phyloP scores from a whole-genome alignment of 2,888 invertebrate species.

The Idaea biselata region DNA sequence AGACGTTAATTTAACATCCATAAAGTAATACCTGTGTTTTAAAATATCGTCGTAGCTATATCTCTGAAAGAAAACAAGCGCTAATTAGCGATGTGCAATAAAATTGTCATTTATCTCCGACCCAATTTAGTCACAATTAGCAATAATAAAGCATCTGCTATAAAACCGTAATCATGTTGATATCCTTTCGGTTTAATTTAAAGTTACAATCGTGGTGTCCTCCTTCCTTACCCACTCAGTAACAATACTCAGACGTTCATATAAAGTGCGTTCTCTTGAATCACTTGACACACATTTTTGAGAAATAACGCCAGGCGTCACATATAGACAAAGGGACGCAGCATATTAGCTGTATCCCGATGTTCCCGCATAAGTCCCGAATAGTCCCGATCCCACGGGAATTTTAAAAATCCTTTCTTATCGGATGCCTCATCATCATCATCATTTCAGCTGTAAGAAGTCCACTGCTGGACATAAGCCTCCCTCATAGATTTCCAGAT shows the following conservation, averaged over 20 bases:
- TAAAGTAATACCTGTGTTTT: neutral
- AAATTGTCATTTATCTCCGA: conserved; percentile 37
- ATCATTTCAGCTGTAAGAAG: no score
- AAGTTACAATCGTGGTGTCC: conserved; percentile 60
- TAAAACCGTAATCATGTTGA: conserved; percentile 49
- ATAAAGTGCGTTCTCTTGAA: conserved; percentile 56
- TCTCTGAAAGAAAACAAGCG: conserved; percentile 8
- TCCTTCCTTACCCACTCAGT: conserved; percentile 55
- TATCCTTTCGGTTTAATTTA: conserved; percentile 60
- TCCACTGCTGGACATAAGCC: no score
- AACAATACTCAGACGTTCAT: conserved; percentile 64
- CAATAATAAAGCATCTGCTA: conserved; percentile 46
- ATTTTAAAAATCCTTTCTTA: no score
- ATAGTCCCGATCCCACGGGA: no score
- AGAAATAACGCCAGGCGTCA: conserved; percentile 38
- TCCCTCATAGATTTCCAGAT: no score
- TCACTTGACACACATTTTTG: conserved; percentile 68
- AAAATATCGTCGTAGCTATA: neutral
- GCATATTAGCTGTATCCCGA: no score
- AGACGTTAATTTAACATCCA: no score
- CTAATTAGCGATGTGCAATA: conserved; percentile 29
- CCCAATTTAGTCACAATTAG: conserved; percentile 51
- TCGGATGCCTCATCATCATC: no score
- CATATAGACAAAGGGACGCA: neutral
- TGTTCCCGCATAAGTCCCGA: no score